Evolutionary conservation across 1,140 invertebrate genomes (phyloP), one percentile per base, ranked within the genome.

Genomic region (Meloidogyne floridensis): DNA sequence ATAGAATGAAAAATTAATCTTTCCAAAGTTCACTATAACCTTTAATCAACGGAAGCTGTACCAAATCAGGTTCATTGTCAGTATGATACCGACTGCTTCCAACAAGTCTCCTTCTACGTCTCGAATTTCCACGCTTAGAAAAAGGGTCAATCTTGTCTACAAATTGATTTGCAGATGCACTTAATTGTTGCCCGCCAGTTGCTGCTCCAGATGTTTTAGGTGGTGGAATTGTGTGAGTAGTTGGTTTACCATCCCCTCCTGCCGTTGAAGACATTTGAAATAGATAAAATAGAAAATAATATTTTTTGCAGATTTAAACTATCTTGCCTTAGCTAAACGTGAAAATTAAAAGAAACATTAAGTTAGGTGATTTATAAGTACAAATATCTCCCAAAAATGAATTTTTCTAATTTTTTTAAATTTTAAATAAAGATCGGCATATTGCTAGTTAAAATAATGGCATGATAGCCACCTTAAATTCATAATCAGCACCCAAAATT

Each of bases 61-160:
- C 81, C 51, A 89, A 80, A 74, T 89, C 88, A 8, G 87, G 88
- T 74, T 90, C 88, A 82, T 89, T 89, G 15, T 89, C 88, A 15
- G 87, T 80, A 75, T 90, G 87, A 77, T 89, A 89, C 32, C 88
- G 84, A 73, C 87, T 89, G 70, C 83, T 86, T 73, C 86, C 87
- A 11, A 89, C 82, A 59, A 86, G 81, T 8, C 89, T 75, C 65
- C 89, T 77, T 80, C 89, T 74, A 75, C 89, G 73, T 59, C 88
- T 77, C 69, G 84, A 87, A 71, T 85, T 89, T 13, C 88, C 88
- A 43, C 88, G 79, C 77, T 89, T 89, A 15, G 81, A 81, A 81
- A 89, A 89, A 20, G 88, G 88, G 82, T 89, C 88, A 77, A 89
- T 89, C 79, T 89, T 89, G 72, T 89, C 88, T 65, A 89, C 88